Evolutionary conservation across 2,888 invertebrate species (phyloP).

Genomic region (Brachyopa scutellaris): DNA sequence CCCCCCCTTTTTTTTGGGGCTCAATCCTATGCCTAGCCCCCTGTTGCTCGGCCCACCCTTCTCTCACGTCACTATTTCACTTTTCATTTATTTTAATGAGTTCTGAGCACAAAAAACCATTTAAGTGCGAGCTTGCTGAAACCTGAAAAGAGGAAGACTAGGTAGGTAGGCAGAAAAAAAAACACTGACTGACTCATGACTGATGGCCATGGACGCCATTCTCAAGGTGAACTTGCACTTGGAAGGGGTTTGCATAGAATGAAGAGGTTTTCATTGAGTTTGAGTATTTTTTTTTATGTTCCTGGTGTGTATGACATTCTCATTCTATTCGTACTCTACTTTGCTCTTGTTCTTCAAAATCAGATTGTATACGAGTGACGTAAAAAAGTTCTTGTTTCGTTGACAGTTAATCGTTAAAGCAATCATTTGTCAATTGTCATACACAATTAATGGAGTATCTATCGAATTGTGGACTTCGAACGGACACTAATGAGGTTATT

Average conservation of each 20-base stretch:
- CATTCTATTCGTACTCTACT: neutral
- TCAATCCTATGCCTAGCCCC: slow-evolving; percentile 1
- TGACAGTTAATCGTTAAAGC: neutral
- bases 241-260: slow-evolving; percentile 25
- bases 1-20: neutral
- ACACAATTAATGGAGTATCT: slow-evolving; percentile 51
- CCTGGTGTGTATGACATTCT: neutral
- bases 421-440: slow-evolving; percentile 53
- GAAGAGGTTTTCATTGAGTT: slow-evolving; percentile 32
- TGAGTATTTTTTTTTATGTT: neutral
- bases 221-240: slow-evolving; percentile 69
- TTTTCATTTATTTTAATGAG: slow-evolving; percentile 67
- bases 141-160: slow-evolving; percentile 8
- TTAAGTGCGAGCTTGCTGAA: slow-evolving; percentile 5
- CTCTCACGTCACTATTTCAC: slow-evolving; percentile 14
- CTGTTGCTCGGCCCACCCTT: neutral
- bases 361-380: slow-evolving; percentile 21
- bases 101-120: slow-evolving; percentile 26
- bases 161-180: neutral
- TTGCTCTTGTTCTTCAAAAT: neutral
- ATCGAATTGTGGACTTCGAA: slow-evolving; percentile 17
- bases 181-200: slow-evolving; percentile 47
- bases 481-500: slow-evolving; percentile 43
- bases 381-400: slow-evolving; percentile 2
- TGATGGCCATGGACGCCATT: slow-evolving; percentile 58